Evolutionary conservation across 2,113 vertebrate species (phyloP).

Genomic region (Sminthopsis crassicaudata): DNA sequence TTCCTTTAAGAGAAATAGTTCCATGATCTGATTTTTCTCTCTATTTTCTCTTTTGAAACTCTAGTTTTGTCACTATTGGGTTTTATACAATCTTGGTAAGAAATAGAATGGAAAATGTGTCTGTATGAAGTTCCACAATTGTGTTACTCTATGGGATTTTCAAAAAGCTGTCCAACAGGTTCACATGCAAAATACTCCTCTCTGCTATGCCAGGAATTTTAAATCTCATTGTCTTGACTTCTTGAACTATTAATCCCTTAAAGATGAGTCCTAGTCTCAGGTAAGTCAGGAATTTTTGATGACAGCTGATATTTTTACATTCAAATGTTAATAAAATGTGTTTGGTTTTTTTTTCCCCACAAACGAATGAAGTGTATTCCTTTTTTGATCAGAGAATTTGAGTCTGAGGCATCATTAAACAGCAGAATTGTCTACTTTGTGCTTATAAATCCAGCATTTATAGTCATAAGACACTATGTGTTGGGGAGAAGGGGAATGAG

Average conservation of each 20-base stretch:
- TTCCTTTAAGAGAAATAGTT: background rate
- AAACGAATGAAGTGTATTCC: background rate
- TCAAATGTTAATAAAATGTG: background rate
- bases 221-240: slow-evolving; percentile 8
- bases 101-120: background rate
- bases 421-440: background rate
- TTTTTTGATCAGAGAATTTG: background rate
- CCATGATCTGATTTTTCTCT: background rate
- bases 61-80: background rate
- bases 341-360: slow-evolving; percentile 24
- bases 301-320: slow-evolving; percentile 43
- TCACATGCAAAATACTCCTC: slow-evolving; percentile 38
- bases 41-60: slow-evolving; percentile 6
- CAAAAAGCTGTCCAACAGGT: slow-evolving; percentile 57
- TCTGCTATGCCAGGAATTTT: background rate
- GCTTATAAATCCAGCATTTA: background rate
- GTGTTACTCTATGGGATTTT: slow-evolving; percentile 13
- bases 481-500: no score
- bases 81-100: slow-evolving; percentile 5
- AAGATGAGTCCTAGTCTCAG: background rate
- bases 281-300: slow-evolving; percentile 44
- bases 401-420: background rate
- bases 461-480: background rate
- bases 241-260: slow-evolving; percentile 11
- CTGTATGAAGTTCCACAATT: background rate